Evolutionary conservation across 2,888 invertebrate species (phyloP), one percentile per base, ranked within the genome.

Genomic region (Steromphala cineraria): DNA sequence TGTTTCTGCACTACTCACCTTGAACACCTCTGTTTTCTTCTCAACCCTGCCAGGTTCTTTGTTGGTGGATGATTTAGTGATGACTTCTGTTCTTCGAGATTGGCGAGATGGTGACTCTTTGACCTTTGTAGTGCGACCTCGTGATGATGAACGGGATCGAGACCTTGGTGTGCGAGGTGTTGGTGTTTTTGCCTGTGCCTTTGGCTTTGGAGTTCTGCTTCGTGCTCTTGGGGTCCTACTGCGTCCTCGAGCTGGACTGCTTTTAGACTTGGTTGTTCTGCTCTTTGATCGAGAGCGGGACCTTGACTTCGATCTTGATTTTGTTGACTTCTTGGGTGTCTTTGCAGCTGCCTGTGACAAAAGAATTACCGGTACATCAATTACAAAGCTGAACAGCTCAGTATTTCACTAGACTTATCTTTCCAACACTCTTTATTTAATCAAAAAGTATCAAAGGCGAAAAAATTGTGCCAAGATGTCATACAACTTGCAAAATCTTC

Each of bases 261-360:
- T 36, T 7, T 71, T 71, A n/a, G 71, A n/a, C 67, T 78, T 78
- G 17, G 53, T 77, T 52, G 53, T 55, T 55, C 53, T 53, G 15
- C 36, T 77, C 55, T 53, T 53, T 24, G 31, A 55, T n/a, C 74
- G 46, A 19, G 83, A 82, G 52, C 82, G 80, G 13, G 82, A 82
- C 78, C 84, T 75, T 13, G 83, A 80, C 46, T 86, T 84, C 31
- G 88, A 88, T 31, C 82, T 78, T 36, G 87, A 86, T 53, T 84
- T 75, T n/a, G 76, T 46, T 56, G 76, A 82, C 55, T 76, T 79
- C 67, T 71, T 71, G n/a, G 53, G 40, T n/a, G 56, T 56, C 55
- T 79, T 75, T 36, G 55, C 21, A 31, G 79, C 53, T 7, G 71
- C 74, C 79, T 79, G 55, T 2, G 40, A 40, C 2, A 15, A 78